A percentile compares a stretch with the other conserved stretches of the same genome.
phyloP scores from a whole-genome alignment of 2,888 invertebrate genomes.

The Cantharis rustica region DNA sequence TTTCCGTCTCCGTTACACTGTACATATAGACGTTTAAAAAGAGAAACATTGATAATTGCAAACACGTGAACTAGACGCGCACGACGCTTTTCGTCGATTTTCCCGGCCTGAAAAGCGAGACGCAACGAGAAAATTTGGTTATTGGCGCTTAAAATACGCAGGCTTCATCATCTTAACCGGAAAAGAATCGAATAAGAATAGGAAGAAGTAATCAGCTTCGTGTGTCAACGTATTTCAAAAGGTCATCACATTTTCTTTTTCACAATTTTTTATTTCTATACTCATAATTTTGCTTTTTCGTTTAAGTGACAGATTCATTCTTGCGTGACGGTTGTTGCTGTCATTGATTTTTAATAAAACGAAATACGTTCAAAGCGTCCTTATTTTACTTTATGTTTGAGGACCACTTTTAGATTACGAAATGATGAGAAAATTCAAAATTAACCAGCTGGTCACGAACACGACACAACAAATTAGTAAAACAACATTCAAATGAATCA shows the following conservation, averaged over 20 bases:
- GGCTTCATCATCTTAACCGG: constrained; percentile 12
- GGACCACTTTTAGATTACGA: neutral
- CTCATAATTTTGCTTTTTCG: neutral
- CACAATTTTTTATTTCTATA: neutral
- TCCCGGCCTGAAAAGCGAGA: constrained; percentile 27
- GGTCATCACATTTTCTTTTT: neutral
- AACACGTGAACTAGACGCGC: constrained; percentile 18
- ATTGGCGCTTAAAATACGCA: constrained; percentile 18
- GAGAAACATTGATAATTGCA: constrained; percentile 25
- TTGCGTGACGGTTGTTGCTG: neutral
- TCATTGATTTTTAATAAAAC: neutral
- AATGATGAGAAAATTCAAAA: neutral
- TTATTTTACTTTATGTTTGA: neutral
- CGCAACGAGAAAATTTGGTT: constrained; percentile 22
- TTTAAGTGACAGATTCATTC: neutral
- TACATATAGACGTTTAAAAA: constrained; percentile 14
- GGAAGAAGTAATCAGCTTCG: neutral
- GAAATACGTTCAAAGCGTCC: neutral
- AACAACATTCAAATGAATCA: neutral
- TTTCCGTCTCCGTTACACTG: constrained; percentile 24
- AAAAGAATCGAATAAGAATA: constrained; percentile 13
- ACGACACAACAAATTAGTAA: neutral
- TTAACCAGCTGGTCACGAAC: neutral
- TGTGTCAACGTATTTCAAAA: neutral
- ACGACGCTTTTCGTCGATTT: constrained; percentile 26